These are phyloP conservation scores for Protonibea diacanthus DNA, from an alignment of 2,797 vertebrate species.

Conservation along the genomic window DNA sequence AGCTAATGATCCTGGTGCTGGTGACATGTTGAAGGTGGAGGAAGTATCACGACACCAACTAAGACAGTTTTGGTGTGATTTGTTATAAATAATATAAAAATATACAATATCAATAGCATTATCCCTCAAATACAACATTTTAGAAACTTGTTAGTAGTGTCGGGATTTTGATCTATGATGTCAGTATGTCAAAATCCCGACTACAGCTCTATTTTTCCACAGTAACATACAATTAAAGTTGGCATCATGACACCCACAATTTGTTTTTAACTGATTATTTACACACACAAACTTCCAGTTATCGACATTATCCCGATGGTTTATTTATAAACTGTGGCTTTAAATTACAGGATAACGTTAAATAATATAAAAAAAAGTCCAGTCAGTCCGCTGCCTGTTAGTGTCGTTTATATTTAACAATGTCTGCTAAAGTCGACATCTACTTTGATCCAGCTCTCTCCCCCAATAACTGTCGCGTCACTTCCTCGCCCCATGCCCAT, in stretches of 20 bases:
- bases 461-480: conserved; percentile 81
- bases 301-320: background rate
- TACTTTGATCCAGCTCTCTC: conserved; percentile 59
- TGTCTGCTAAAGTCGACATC: conserved; percentile 25
- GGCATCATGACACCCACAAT: background rate
- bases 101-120: background rate
- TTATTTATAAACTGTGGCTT: background rate
- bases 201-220: background rate
- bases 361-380: background rate
- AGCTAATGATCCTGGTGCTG: too few relatives aligned
- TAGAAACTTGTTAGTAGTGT: background rate
- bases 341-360: too few relatives aligned
- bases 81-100: background rate
- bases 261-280: background rate
- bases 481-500: conserved; percentile 87
- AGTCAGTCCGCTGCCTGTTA: background rate
- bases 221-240: background rate
- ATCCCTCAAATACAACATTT: background rate
- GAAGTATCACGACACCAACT: too few relatives aligned
- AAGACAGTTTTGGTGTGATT: background rate
- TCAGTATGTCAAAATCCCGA: background rate
- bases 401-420: background rate
- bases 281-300: background rate
- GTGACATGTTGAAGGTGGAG: too few relatives aligned
- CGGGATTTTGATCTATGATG: background rate